These are phyloP conservation scores for Clupea harengus DNA, from an alignment of 2,113 vertebrate species.

Conservation along the genomic window DNA sequence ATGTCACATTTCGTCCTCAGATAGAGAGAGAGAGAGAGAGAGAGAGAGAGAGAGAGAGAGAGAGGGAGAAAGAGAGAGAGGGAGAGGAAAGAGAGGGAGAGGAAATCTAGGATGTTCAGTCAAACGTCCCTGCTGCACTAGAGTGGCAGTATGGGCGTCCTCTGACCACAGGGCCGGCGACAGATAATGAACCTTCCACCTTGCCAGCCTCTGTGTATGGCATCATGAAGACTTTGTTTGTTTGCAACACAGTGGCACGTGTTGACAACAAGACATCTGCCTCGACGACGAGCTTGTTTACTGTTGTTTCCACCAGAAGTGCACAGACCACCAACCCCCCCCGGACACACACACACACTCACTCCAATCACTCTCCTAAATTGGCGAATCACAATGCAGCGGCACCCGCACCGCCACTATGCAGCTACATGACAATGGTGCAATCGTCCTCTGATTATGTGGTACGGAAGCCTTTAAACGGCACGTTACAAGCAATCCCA, in stretches of 20 bases:
- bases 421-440: conserved; percentile 55
- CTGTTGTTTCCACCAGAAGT: neutral
- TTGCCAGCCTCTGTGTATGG: neutral
- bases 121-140: neutral
- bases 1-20: neutral
- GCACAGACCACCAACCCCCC: neutral
- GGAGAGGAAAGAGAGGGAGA: neutral
- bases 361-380: conserved; percentile 31
- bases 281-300: conserved; percentile 6
- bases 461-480: conserved; percentile 68
- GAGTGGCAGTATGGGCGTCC: neutral
- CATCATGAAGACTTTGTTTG: neutral
- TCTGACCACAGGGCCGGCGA: neutral
- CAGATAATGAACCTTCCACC: neutral
- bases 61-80: neutral
- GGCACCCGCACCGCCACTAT: conserved; percentile 36
- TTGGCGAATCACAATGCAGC: conserved; percentile 31
- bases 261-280: neutral
- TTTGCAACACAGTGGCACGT: neutral
- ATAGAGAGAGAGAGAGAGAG: neutral
- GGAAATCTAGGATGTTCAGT: neutral
- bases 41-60: neutral
- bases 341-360: neutral
- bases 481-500: conserved; percentile 65
- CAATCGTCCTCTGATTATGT: conserved; percentile 61